phyloP scores from a whole-genome alignment of 2,888 invertebrate species.

The Diplazon laetatorius region DNA sequence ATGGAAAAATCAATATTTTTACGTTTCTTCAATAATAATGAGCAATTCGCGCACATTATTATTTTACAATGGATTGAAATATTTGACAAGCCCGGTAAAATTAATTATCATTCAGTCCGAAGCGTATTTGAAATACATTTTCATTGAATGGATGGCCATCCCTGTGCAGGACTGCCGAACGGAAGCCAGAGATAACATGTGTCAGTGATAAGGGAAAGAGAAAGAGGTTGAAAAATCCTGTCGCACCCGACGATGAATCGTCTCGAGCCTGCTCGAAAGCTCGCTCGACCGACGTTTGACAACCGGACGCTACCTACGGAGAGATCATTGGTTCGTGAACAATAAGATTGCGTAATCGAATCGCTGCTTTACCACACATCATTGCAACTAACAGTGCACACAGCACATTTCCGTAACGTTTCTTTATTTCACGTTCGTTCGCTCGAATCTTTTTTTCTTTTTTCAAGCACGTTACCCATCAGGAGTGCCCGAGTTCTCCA shows the following conservation, averaged over 20 bases:
- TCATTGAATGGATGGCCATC: background rate
- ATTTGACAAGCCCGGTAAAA: too few relatives aligned
- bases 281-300: background rate
- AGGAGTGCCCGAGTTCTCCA: conserved; percentile 40
- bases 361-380: conserved; percentile 40
- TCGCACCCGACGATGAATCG: too few relatives aligned
- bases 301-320: conserved; percentile 56
- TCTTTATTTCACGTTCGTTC: conserved; percentile 36
- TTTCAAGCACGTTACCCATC: conserved; percentile 10
- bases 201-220: too few relatives aligned
- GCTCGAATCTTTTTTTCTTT: conserved; percentile 8
- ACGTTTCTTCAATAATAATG: too few relatives aligned
- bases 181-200: too few relatives aligned
- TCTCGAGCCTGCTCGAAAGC: conserved; percentile 15
- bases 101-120: too few relatives aligned
- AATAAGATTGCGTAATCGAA: conserved; percentile 56
- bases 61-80: too few relatives aligned
- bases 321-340: conserved; percentile 53
- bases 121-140: too few relatives aligned
- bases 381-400: conserved; percentile 19
- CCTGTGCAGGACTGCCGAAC: too few relatives aligned
- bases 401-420: conserved; percentile 29
- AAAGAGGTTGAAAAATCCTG: too few relatives aligned
- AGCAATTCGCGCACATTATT: too few relatives aligned
- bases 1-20: too few relatives aligned